A percentile compares a stretch with the other conserved stretches of the same genome.
These are phyloP conservation scores for Trichonephila inaurata DNA, from an alignment of 1,140 invertebrate genomes.

Conservation along the genomic window DNA sequence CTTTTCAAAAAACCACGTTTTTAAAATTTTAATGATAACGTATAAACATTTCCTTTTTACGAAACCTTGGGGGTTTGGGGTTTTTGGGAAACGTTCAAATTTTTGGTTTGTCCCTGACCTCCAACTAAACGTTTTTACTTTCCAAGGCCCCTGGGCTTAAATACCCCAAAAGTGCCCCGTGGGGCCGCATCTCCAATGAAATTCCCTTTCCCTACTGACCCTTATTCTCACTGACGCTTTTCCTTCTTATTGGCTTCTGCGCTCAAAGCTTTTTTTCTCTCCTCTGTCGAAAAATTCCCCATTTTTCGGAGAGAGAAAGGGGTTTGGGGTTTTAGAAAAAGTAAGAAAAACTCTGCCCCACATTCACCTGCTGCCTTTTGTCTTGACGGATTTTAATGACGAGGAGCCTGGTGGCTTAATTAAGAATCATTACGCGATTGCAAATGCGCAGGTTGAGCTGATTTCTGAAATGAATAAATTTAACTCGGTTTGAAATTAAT, in stretches of 20 bases:
- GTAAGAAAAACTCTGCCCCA: constrained; percentile 7
- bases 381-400: neutral
- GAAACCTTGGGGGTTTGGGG: too few species aligned
- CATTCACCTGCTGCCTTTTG: neutral
- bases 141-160: constrained; percentile 55
- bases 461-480: constrained; percentile 4
- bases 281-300: neutral
- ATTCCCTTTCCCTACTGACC: constrained; percentile 58
- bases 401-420: neutral
- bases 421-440: neutral
- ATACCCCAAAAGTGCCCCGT: neutral
- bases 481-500: neutral
- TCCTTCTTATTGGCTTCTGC: constrained; percentile 16
- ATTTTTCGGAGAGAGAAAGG: neutral
- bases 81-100: neutral
- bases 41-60: neutral
- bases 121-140: constrained; percentile 37
- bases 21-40: too few species aligned
- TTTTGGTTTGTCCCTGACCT: constrained; percentile 54
- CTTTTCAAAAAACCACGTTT: too few species aligned
- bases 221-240: constrained; percentile 9
- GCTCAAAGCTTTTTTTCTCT: neutral
- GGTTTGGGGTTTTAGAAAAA: neutral
- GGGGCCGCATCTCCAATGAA: constrained; percentile 32
- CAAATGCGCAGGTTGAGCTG: neutral